Percentiles rank a stretch among this genome's conserved stretches.
phyloP scores from a whole-genome alignment of 2,113 vertebrate species.

The Osmerus eperlanus region DNA sequence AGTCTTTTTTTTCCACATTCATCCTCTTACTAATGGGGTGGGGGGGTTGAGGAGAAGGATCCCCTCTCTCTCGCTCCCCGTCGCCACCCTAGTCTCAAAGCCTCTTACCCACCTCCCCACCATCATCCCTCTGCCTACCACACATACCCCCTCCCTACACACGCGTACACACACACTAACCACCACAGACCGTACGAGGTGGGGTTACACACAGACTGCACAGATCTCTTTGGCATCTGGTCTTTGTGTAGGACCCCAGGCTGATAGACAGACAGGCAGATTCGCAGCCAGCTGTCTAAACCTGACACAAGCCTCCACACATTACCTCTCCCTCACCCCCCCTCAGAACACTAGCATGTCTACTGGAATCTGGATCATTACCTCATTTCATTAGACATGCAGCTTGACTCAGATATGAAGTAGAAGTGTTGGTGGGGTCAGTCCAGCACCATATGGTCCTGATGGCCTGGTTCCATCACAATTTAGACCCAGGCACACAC shows the following conservation, averaged over 20 bases:
- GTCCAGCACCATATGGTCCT: not conserved
- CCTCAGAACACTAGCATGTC: not conserved
- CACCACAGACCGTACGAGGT: not conserved
- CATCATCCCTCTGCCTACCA: not conserved
- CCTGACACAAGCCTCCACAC: not conserved
- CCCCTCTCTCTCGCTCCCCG: not conserved
- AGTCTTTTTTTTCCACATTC: not conserved
- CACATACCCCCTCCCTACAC: conserved; percentile 4
- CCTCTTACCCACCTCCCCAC: not conserved
- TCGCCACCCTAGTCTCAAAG: not conserved
- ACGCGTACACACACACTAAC: not conserved
- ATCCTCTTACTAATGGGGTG: conserved; percentile 9
- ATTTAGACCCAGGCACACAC: too few relatives aligned
- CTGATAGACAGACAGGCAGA: conserved; percentile 8
- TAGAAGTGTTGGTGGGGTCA: too few relatives aligned
- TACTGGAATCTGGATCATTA: not conserved
- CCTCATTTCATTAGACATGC: not conserved
- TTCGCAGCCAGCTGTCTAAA: conserved; percentile 16
- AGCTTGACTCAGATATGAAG: not conserved
- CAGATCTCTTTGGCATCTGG: conserved; percentile 42
- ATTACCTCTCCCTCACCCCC: not conserved
- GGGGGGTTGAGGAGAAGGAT: not conserved
- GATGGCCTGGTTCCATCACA: not conserved
- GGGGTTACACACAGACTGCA: conserved; percentile 29
- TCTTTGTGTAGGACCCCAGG: conserved; percentile 11